Percentiles rank a stretch among this genome's conserved stretches.
These are phyloP conservation scores for Brachylomia viminalis DNA, from an alignment of 2,888 invertebrate genomes.

Conservation along the genomic window DNA sequence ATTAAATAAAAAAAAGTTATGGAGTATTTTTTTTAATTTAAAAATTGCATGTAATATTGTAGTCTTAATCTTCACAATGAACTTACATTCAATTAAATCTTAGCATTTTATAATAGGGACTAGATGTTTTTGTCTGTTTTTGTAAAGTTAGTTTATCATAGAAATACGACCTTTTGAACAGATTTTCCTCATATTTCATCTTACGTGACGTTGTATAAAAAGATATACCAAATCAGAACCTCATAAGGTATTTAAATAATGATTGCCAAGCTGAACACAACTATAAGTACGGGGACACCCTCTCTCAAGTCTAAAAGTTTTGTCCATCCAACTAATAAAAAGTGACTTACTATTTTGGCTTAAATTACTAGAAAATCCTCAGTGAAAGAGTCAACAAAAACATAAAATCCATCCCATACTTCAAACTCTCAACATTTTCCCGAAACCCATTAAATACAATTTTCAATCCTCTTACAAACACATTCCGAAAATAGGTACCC, in stretches of 20 bases:
- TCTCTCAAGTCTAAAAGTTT: background rate
- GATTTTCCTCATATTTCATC: slow-evolving; percentile 17
- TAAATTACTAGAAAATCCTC: background rate
- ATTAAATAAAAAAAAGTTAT: slow-evolving; percentile 14
- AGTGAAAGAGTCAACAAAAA: background rate
- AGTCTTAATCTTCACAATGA: slow-evolving; percentile 24
- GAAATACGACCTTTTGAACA: slow-evolving; percentile 25
- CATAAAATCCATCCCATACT: background rate
- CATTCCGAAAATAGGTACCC: background rate
- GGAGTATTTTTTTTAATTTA: slow-evolving; percentile 3
- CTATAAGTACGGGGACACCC: background rate
- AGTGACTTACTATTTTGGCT: background rate
- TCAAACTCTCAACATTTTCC: background rate
- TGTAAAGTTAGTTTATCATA: slow-evolving; percentile 27
- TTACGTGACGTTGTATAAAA: background rate
- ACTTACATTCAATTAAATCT: slow-evolving; percentile 5
- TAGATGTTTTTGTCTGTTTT: slow-evolving; percentile 20
- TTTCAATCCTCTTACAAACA: slow-evolving; percentile 8
- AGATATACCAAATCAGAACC: background rate
- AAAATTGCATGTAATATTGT: slow-evolving; percentile 11
- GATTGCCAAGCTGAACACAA: too few relatives aligned
- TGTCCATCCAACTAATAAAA: background rate
- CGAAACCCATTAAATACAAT: background rate
- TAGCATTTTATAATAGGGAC: slow-evolving; percentile 16
- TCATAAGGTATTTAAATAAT: background rate